Base-by-base conservation (phyloP, 2,113 vertebrate species). In the Solea solea region DNA sequence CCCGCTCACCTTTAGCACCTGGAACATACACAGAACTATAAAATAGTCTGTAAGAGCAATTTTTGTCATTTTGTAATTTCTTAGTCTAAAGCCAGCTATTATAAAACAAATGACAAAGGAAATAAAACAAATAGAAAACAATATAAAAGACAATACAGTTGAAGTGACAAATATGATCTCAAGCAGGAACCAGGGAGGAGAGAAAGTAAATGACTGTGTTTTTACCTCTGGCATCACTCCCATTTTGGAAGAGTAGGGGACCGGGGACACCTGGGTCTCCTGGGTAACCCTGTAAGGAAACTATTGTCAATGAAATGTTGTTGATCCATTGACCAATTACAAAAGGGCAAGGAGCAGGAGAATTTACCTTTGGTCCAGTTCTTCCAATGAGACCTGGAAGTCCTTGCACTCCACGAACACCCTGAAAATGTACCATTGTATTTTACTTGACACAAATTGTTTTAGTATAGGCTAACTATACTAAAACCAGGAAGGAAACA, bases 1-100 rank as follows among this genome's bases (percentile, higher is more conserved):
- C 93, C 39, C 0, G 27, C 12, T 90, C 72, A 52, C 93, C 93
- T 61, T 64, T 67, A 52, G 2, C 3, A 45, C 92, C 93, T 93
- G 9, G 68, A 42, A 21, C 27, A 79, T 21, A 53, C 6, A 60
- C 1, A 63, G 15, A 50, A 59, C 3, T 7, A 1, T 12, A 8
- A 34, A 42, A 6, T 40, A 34, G 13, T 28, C 4, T 51, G 6
- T 13, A 34, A 34, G 34, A 34, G 34, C 34, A 34, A 6, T 34
- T 34, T 4, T 34, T 34, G 34, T 34, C 28, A 34, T 34, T 5
- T 34, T 21, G 21, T 21, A n/a, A n/a, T n/a, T 1, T 21, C 21
- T 21, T 21, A 21, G 21, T 21, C 21, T 21, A 21, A 21, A 21
- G 21, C 1, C 34, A 34, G 34, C 34, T 3, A 34, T 6, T 34